phyloP scores from a whole-genome alignment of 2,113 vertebrate species.

The Taurulus bubalis region DNA sequence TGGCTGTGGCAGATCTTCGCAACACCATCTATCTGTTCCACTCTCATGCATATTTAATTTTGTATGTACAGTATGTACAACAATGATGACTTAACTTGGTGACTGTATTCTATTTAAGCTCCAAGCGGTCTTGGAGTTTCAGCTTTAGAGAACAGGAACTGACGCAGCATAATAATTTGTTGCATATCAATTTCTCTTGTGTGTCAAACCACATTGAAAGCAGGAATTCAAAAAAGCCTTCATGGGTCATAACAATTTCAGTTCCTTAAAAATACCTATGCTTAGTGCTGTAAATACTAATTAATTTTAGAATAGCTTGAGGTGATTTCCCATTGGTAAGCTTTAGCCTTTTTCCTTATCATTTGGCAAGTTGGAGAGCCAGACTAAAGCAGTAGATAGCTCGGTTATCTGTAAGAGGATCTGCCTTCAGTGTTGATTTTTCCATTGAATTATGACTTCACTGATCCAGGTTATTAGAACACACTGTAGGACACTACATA shows the following conservation, averaged over 20 bases:
- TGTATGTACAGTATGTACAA: constrained; percentile 53
- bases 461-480: constrained; percentile 11
- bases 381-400: constrained; percentile 43
- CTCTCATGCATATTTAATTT: constrained; percentile 63
- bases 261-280: constrained; percentile 39
- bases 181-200: constrained; percentile 33
- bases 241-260: constrained; percentile 41
- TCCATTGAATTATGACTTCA: constrained; percentile 13
- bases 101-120: constrained; percentile 46
- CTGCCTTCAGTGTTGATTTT: constrained; percentile 13
- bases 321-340: constrained; percentile 59
- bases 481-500: constrained; percentile 3
- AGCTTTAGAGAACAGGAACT: constrained; percentile 26
- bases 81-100: constrained; percentile 38
- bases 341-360: constrained; percentile 43
- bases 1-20: constrained; percentile 13
- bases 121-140: constrained; percentile 18
- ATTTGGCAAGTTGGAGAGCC: constrained; percentile 49
- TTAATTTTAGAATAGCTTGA: constrained; percentile 45
- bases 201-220: constrained; percentile 24
- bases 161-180: constrained; percentile 27
- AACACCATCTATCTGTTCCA: constrained; percentile 4
- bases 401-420: constrained; percentile 18
- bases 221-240: constrained; percentile 19
- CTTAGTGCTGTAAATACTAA: constrained; percentile 40